Evolutionary conservation across 1,140 invertebrate genomes (phyloP).

Genomic region (Drosophila burlai): DNA sequence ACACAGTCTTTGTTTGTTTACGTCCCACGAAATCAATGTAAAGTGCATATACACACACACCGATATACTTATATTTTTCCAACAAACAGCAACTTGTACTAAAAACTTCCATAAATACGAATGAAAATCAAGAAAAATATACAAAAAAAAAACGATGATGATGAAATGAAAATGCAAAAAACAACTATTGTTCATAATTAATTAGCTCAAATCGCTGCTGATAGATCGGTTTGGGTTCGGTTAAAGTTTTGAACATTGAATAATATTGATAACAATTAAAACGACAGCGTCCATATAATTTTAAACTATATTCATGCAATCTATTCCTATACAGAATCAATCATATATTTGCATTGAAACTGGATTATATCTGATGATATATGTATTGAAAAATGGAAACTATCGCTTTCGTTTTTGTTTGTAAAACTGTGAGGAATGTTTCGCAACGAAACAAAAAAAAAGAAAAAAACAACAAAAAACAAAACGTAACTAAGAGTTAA

Average conservation of each 20-base stretch:
- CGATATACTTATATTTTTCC: constrained; percentile 77
- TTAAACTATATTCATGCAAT: constrained; percentile 60
- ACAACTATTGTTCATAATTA: constrained; percentile 32
- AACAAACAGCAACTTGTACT: constrained; percentile 47
- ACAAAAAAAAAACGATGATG: constrained; percentile 21
- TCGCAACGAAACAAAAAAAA: constrained; percentile 81
- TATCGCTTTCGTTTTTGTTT: constrained; percentile 54
- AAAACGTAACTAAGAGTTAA: constrained; percentile 50
- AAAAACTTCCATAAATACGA: constrained; percentile 51
- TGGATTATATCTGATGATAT: constrained; percentile 25
- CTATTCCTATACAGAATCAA: constrained; percentile 69
- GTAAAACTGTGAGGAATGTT: constrained; percentile 82
- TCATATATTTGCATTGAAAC: constrained; percentile 68
- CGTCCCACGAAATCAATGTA: constrained; percentile 71
- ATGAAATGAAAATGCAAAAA: constrained; percentile 23
- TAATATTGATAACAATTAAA: constrained; percentile 16
- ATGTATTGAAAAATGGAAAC: constrained; percentile 41
- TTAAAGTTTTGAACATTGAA: constrained; percentile 43
- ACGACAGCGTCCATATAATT: constrained; percentile 64
- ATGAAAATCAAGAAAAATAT: constrained; percentile 15
- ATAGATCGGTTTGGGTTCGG: constrained; percentile 23
- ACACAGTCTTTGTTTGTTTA: constrained; percentile 59
- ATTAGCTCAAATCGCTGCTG: constrained; percentile 5
- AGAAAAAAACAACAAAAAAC: constrained; percentile 39
- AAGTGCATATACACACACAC: constrained; percentile 48